Percentiles rank a stretch among this genome's conserved stretches.
phyloP scores from a whole-genome alignment of 2,113 vertebrate species.

The Dicaeum eximium region DNA sequence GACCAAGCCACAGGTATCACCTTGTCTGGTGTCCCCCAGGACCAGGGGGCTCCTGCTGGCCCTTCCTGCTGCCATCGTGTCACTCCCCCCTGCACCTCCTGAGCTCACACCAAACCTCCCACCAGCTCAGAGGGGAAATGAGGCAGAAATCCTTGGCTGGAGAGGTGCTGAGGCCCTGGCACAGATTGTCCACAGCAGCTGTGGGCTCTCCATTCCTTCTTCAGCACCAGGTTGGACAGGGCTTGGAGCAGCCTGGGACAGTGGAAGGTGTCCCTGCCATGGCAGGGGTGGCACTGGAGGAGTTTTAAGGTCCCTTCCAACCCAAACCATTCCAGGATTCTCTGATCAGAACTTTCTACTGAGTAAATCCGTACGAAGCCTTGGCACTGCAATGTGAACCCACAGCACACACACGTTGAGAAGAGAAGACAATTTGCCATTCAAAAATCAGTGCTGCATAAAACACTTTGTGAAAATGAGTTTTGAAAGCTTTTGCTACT shows the following conservation, averaged over 20 bases:
- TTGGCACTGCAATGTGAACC: background rate
- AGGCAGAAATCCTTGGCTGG: background rate
- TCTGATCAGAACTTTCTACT: background rate
- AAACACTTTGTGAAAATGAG: background rate
- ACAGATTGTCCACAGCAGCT: background rate
- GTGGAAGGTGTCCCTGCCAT: background rate
- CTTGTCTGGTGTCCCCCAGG: background rate
- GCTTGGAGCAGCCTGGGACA: rapidly evolving
- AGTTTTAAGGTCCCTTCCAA: background rate
- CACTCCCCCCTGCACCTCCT: rapidly evolving
- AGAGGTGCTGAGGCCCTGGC: background rate
- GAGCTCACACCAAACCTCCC: no score
- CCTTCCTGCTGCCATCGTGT: background rate
- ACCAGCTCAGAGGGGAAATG: background rate
- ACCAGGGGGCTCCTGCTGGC: background rate
- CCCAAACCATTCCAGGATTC: background rate
- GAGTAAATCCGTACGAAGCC: rapidly evolving
- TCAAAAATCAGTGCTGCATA: background rate
- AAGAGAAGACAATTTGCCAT: background rate
- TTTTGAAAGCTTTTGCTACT: background rate
- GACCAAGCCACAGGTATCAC: background rate
- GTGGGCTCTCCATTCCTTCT: background rate
- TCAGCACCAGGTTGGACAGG: rapidly evolving
- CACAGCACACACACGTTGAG: background rate
- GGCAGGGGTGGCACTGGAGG: background rate